Evolutionary conservation across 2,797 vertebrate genomes (phyloP).

Genomic region (Sandelia bainsii): DNA sequence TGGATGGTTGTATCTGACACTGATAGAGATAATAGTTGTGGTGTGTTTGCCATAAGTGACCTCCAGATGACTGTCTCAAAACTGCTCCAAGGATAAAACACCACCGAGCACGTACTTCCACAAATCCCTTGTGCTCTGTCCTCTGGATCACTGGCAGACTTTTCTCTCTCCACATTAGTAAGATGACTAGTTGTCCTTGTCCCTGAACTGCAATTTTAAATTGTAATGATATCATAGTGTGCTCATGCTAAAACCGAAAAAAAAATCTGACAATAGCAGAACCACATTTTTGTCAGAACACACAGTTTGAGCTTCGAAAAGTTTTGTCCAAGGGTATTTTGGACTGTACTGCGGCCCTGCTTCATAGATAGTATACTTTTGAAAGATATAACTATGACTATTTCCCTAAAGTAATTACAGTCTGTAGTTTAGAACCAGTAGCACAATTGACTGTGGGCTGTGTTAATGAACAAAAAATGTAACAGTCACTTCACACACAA

Average conservation of each 20-base stretch:
- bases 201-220: conserved; percentile 49
- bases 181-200: conserved; percentile 79
- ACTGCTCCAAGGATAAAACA: conserved; percentile 71
- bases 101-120: conserved; percentile 45
- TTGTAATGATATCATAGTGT: conserved; percentile 47
- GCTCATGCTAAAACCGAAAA: conserved; percentile 13
- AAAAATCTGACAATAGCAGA: conserved; percentile 6
- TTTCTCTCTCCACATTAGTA: conserved; percentile 66
- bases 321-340: conserved; percentile 35
- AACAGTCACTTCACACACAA: too few species aligned
- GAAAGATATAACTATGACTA: conserved; percentile 5
- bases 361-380: conserved; percentile 8
- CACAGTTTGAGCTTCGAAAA: conserved; percentile 17
- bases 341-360: background rate
- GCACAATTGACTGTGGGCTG: too few species aligned
- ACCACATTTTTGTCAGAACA: conserved; percentile 19
- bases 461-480: too few species aligned
- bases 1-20: conserved; percentile 56
- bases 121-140: conserved; percentile 60
- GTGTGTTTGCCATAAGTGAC: conserved; percentile 28
- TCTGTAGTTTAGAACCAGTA: conserved; percentile 3
- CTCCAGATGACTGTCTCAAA: conserved; percentile 47
- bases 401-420: conserved; percentile 16
- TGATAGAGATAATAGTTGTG: conserved; percentile 24
- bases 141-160: conserved; percentile 49